Conservation (phyloP, 2,113 vertebrate genomes). For the Syngnathus floridae region DNA sequence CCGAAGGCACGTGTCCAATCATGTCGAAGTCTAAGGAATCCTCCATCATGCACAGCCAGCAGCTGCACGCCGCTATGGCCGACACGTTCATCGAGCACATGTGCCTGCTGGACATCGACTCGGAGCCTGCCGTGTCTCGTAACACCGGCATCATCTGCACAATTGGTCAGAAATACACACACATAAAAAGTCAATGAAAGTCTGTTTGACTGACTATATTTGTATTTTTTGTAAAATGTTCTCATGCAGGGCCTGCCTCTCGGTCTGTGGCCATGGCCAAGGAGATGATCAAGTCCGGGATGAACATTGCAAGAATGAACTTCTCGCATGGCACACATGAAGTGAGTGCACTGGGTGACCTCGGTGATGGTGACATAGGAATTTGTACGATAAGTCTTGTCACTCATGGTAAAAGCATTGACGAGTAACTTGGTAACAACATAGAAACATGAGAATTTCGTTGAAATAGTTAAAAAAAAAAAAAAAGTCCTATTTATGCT, state of each 20-base stretch:
- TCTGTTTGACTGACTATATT: not conserved
- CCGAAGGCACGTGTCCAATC: conserved; percentile 48
- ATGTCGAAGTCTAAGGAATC: conserved; percentile 79
- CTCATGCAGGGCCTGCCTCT: conserved; percentile 81
- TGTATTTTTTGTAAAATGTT: conserved; percentile 4
- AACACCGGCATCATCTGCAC: conserved; percentile 99
- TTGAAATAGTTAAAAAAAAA: no score
- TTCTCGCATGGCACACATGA: conserved; percentile 97
- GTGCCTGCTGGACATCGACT: conserved; percentile 96
- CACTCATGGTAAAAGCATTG: no score
- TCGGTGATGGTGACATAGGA: not conserved
- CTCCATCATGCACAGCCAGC: conserved; percentile 86
- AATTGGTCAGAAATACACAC: conserved; percentile 75
- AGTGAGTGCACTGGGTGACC: conserved; percentile 61
- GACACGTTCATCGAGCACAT: conserved; percentile 93
- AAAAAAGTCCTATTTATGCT: no score
- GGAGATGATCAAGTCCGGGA: conserved; percentile 97
- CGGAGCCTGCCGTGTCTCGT: conserved; percentile 80
- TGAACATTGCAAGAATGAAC: conserved; percentile 97
- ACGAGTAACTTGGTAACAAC: no score
- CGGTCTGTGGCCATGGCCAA: conserved; percentile 82
- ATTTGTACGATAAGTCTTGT: not conserved
- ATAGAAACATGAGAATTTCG: no score
- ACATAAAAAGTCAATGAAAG: not conserved
- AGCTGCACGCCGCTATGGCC: conserved; percentile 89